Evolutionary conservation across 2,797 vertebrate genomes (phyloP).

Genomic region (Pipistrellus kuhlii): DNA sequence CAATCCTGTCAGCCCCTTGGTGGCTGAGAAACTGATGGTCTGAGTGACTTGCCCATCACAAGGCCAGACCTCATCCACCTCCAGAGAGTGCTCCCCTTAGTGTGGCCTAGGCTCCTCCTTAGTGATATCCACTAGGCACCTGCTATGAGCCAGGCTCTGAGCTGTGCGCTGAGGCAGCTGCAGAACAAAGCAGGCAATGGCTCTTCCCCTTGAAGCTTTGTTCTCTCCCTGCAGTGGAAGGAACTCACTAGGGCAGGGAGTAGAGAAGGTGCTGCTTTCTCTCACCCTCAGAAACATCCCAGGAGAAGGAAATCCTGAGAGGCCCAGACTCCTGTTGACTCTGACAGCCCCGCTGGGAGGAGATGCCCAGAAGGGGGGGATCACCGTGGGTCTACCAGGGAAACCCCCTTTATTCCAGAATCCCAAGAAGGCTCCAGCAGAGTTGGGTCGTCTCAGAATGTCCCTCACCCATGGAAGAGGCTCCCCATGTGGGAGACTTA

Average conservation of each 20-base stretch:
- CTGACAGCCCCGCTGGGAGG: fast-evolving
- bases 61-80: not conserved
- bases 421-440: no score
- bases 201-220: fast-evolving
- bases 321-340: not conserved
- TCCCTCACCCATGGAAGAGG: fast-evolving
- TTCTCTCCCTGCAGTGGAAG: not conserved
- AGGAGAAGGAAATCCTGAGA: not conserved
- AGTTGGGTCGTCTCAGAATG: not conserved
- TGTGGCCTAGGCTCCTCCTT: fast-evolving
- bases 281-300: not conserved
- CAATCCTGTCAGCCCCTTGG: no score
- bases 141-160: not conserved
- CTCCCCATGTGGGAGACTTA: not conserved
- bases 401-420: not conserved
- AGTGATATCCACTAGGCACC: not conserved
- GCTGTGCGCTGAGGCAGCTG: not conserved
- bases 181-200: fast-evolving
- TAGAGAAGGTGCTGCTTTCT: fast-evolving
- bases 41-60: not conserved
- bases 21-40: not conserved
- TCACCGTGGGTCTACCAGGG: not conserved
- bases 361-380: fast-evolving
- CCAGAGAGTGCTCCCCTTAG: fast-evolving
- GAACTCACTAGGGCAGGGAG: not conserved